phyloP scores from a whole-genome alignment of 2,797 vertebrate species.

The Falco cherrug region DNA sequence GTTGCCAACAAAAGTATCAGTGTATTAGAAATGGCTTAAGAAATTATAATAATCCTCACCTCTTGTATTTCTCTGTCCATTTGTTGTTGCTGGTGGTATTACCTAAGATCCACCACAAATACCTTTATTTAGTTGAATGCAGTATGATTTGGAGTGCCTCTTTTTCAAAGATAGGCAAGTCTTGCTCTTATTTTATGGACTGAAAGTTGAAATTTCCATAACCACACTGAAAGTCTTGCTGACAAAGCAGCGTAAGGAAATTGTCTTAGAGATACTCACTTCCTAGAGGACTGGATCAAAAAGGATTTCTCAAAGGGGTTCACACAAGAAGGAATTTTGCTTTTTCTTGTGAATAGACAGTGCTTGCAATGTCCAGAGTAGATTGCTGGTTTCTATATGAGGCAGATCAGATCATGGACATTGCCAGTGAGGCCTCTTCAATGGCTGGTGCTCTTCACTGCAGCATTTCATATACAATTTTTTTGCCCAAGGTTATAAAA shows the following conservation, averaged over 20 bases:
- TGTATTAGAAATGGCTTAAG: not conserved
- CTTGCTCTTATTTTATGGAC: not conserved
- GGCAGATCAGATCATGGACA: not conserved
- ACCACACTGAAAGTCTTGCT: not conserved
- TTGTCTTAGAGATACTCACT: not conserved
- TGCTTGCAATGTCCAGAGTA: not conserved
- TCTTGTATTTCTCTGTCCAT: not conserved
- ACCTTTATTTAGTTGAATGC: not conserved
- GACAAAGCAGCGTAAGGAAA: conserved; percentile 14
- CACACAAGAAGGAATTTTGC: not conserved
- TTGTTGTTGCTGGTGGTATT: not conserved
- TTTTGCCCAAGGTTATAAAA: not conserved
- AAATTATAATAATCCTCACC: not conserved
- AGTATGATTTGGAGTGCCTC: not conserved
- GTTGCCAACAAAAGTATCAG: not conserved
- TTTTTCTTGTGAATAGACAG: not conserved
- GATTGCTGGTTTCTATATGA: not conserved
- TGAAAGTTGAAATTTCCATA: conserved; percentile 2
- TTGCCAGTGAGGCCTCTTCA: not conserved
- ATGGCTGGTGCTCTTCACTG: not conserved
- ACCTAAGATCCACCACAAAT: not conserved
- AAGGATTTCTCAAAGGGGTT: not conserved
- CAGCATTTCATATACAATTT: not conserved
- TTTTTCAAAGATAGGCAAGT: not conserved
- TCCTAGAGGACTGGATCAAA: not conserved